Conservation (phyloP, 1,140 invertebrate genomes). For the Zaprionus kolodkinae region DNA sequence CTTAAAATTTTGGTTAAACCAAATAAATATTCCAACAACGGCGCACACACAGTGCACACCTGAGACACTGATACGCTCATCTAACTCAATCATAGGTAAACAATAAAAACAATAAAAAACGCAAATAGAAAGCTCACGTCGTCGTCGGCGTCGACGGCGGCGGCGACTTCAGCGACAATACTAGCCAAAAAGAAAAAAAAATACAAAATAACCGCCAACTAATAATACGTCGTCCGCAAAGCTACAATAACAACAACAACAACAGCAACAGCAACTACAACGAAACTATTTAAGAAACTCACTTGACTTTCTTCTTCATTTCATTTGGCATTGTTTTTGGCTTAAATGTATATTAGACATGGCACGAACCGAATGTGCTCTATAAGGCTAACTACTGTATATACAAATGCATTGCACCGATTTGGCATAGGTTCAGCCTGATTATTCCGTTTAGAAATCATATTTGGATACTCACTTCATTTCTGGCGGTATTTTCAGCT, state of each 20-base stretch:
- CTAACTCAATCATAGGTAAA: conserved; percentile 76
- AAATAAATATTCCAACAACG: conserved; percentile 71
- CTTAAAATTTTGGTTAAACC: conserved; percentile 52
- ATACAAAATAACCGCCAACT: conserved; percentile 58
- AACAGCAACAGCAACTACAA: conserved; percentile 35
- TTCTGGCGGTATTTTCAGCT: not conserved
- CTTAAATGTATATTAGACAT: conserved; percentile 30
- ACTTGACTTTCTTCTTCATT: conserved; percentile 81
- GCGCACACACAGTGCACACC: conserved; percentile 38
- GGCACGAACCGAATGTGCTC: not conserved
- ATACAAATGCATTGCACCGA: conserved; percentile 31
- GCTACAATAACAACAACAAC: conserved; percentile 19
- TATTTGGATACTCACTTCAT: not conserved
- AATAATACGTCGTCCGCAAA: conserved; percentile 61
- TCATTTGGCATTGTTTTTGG: conserved; percentile 63
- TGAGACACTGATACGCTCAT: conserved; percentile 64
- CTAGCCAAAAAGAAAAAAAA: conserved; percentile 56
- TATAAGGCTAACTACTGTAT: not conserved
- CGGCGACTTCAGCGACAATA: conserved; percentile 34
- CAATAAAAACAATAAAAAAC: conserved; percentile 70
- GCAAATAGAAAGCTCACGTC: conserved; percentile 83
- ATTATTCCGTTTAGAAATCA: conserved; percentile 43
- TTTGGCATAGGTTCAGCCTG: conserved; percentile 26
- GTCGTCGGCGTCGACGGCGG: conserved; percentile 14
- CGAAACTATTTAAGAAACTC: conserved; percentile 61